Evolutionary conservation across 2,888 invertebrate species (phyloP), one percentile per base, ranked within the genome.

Genomic region (Caenorhabditis panamensis): DNA sequence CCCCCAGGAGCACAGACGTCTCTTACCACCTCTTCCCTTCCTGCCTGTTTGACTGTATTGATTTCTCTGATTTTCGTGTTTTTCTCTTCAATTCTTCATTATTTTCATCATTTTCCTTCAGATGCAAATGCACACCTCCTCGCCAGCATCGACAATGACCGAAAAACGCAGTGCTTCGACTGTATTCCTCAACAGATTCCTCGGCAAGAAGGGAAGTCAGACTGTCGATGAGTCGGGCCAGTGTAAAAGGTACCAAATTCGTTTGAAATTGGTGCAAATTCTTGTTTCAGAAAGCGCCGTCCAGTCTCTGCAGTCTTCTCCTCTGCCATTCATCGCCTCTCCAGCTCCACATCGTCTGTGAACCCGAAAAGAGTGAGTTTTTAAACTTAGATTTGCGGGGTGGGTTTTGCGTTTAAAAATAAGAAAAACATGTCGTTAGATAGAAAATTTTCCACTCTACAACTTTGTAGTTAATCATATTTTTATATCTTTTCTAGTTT

Each of bases 221-320:
- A 75, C 67, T 9, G 56, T 73, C 31, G 83, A 77, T 37, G 80
- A 83, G 18, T n/a, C 69, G 16, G 72, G 56, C 22, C 72, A 73
- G 22, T 72, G 77, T 37, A 81, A 83, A 49, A 47, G 83, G 80
- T 81, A 31, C n/a, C n/a, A n/a, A n/a, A n/a, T n/a, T n/a, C n/a
- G n/a, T n/a, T n/a, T n/a, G n/a, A n/a, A n/a, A n/a, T n/a, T n/a
- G n/a, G n/a, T n/a, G n/a, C n/a, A n/a, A n/a, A n/a, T n/a, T n/a
- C n/a, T n/a, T n/a, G n/a, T 75, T 83, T 31, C 66, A 83, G 83
- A 54, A 84, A 84, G 58, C 80, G 84, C 18, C 82, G 84, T n/a
- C 84, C 84, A 1, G 84, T 84, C 24, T 77, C 77, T 37, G 84
- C 84, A 5, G 84, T 84, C 26, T 84, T 84, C 64, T 82, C 82